These are phyloP conservation scores for Rhopalosiphum padi DNA, from an alignment of 1,140 invertebrate genomes.

Conservation along the genomic window DNA sequence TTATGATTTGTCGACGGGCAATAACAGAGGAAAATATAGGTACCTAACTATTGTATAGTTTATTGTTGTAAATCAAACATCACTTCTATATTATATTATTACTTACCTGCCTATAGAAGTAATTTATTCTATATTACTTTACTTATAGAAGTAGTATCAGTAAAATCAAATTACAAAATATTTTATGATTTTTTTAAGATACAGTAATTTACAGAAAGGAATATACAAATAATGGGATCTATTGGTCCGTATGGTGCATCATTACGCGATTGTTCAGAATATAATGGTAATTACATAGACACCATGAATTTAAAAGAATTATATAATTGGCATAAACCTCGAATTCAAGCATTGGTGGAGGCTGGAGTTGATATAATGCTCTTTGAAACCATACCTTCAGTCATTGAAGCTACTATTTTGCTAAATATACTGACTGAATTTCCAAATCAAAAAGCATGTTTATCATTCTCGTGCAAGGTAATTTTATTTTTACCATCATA, in stretches of 20 bases:
- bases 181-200: not conserved
- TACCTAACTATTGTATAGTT: not conserved
- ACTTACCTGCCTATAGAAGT: not conserved
- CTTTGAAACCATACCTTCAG: constrained; percentile 88
- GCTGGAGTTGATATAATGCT: constrained; percentile 83
- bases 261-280: constrained; percentile 88
- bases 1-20: constrained; percentile 72
- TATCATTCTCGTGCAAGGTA: constrained; percentile 84
- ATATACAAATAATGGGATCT: constrained; percentile 69
- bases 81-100: not conserved
- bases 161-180: not conserved
- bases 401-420: constrained; percentile 81
- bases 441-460: constrained; percentile 78
- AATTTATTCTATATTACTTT: not conserved
- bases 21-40: constrained; percentile 62
- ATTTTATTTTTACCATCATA: constrained; percentile 46
- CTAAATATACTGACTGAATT: constrained; percentile 78
- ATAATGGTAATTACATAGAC: constrained; percentile 82
- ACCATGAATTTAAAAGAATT: constrained; percentile 72
- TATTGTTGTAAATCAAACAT: not conserved
- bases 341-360: constrained; percentile 78
- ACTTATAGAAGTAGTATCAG: not conserved
- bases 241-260: constrained; percentile 90
- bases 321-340: constrained; percentile 80
- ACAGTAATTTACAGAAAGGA: not conserved